Evolutionary conservation across 2,888 invertebrate species (phyloP).

Genomic region (Sesamia inferens): DNA sequence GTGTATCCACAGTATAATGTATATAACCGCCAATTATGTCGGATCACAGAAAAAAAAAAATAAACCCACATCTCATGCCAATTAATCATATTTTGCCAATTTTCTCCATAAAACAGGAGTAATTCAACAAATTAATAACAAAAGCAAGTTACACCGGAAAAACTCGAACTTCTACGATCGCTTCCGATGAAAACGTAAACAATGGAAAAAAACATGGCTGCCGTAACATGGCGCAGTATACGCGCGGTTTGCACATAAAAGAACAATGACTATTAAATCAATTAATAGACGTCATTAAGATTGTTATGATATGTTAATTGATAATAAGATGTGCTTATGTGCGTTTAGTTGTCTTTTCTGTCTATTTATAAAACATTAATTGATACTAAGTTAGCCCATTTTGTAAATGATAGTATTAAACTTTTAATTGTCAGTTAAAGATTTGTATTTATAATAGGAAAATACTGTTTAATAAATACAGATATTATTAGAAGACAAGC

Average conservation of each 20-base stretch:
- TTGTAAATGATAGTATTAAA: constrained; percentile 1
- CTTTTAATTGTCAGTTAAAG: not conserved
- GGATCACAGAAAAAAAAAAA: constrained; percentile 25
- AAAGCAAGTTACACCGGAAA: constrained; percentile 79
- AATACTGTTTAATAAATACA: not conserved
- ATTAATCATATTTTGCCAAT: constrained; percentile 50
- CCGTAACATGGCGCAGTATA: constrained; percentile 47
- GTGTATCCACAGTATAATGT: constrained; percentile 33
- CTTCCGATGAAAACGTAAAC: constrained; percentile 77
- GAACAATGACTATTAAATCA: constrained; percentile 50
- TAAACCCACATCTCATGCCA: constrained; percentile 27
- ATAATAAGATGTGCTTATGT: constrained; percentile 33
- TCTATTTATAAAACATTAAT: constrained; percentile 17
- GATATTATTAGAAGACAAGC: no score
- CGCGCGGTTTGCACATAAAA: constrained; percentile 53
- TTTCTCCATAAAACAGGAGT: constrained; percentile 53
- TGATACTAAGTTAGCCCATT: not conserved
- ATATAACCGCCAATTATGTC: constrained; percentile 30
- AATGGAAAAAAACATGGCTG: constrained; percentile 73
- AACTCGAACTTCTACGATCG: constrained; percentile 77
- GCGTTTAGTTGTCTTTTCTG: constrained; percentile 20
- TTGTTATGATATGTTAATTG: constrained; percentile 50
- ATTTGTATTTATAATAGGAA: not conserved
- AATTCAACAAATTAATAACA: constrained; percentile 60
- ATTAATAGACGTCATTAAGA: constrained; percentile 51